phyloP scores from a whole-genome alignment of 2,113 vertebrate genomes.

The Pedionomus torquatus region DNA sequence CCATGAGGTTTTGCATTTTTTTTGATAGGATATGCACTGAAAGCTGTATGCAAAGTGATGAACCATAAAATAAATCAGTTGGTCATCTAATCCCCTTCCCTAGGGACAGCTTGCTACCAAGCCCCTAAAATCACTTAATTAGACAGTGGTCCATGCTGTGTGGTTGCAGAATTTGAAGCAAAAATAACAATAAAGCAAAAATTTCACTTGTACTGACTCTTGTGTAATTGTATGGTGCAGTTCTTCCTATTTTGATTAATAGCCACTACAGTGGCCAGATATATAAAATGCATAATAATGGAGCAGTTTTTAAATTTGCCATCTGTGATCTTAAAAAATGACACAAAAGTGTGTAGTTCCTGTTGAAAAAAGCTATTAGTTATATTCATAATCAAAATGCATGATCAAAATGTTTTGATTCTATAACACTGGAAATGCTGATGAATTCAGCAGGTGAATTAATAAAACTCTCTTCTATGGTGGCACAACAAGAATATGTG shows the following conservation, averaged over 20 bases:
- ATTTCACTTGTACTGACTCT: background rate
- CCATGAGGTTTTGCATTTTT: background rate
- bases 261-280: background rate
- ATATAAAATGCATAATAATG: background rate
- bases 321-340: background rate
- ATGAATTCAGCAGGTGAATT: background rate
- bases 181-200: constrained; percentile 6
- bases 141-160: background rate
- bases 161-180: background rate
- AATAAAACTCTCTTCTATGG: background rate
- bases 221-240: background rate
- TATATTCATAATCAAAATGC: background rate
- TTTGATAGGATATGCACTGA: background rate
- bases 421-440: background rate
- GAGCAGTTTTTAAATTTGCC: background rate
- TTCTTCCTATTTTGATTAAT: constrained; percentile 32
- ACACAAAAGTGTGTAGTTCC: background rate
- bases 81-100: background rate
- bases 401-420: background rate
- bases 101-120: background rate
- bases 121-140: background rate
- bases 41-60: background rate
- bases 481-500: background rate
- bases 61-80: background rate
- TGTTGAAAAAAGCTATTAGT: background rate